phyloP scores from a whole-genome alignment of 2,797 vertebrate genomes.

The Spatula versicolor region DNA sequence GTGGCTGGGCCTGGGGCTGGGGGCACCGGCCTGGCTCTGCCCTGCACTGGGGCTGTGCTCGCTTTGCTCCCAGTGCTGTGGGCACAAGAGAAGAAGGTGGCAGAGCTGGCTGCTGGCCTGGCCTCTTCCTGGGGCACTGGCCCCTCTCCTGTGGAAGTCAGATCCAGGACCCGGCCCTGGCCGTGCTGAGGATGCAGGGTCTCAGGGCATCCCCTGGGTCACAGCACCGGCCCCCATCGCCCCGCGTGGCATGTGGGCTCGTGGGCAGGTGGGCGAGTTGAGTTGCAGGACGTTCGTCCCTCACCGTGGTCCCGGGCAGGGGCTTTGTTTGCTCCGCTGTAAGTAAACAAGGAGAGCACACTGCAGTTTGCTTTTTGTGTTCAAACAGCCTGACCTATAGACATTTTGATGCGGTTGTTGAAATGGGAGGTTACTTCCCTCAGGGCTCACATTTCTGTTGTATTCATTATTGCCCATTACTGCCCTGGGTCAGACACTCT shows the following conservation, averaged over 20 bases:
- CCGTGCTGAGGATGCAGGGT: rapidly evolving
- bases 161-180: too few species aligned
- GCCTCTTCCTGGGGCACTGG: neutral
- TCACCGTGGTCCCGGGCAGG: neutral
- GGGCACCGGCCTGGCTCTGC: neutral
- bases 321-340: neutral
- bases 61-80: neutral
- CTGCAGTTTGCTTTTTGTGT: neutral
- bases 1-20: neutral
- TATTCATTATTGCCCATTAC: neutral
- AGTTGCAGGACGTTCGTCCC: rapidly evolving
- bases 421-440: neutral
- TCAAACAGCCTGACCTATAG: neutral
- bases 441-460: neutral
- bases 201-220: neutral
- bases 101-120: neutral
- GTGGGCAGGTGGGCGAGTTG: neutral
- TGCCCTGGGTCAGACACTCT: neutral
- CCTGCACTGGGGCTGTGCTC: rapidly evolving
- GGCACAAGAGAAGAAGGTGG: neutral
- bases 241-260: rapidly evolving
- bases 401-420: neutral
- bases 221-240: rapidly evolving
- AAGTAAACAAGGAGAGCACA: rapidly evolving
- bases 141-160: neutral